These are phyloP conservation scores for Phoxinus dragarum DNA, from an alignment of 2,797 vertebrate genomes.

Conservation along the genomic window DNA sequence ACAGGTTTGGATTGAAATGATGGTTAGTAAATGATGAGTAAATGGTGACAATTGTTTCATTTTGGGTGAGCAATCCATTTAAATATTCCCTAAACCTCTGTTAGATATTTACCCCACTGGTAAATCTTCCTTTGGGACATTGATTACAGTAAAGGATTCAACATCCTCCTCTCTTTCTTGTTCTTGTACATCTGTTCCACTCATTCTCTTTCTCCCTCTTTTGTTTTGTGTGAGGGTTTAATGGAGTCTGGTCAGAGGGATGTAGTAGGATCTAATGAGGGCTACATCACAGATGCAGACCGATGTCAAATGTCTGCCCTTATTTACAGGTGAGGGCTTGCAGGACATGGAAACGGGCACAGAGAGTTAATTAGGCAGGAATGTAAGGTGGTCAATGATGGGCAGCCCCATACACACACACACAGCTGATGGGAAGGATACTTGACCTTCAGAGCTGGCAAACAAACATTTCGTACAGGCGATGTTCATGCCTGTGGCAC, in stretches of 20 bases:
- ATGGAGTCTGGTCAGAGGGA: slow-evolving; percentile 72
- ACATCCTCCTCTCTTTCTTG: slow-evolving; percentile 49
- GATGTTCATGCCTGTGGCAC: slow-evolving; percentile 4
- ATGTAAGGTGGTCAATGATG: slow-evolving; percentile 76
- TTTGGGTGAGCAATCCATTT: no score
- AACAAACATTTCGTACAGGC: slow-evolving; percentile 70
- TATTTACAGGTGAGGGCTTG: slow-evolving; percentile 77
- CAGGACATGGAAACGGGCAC: slow-evolving; percentile 68
- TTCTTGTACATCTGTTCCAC: slow-evolving; percentile 55
- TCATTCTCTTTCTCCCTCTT: slow-evolving; percentile 61
- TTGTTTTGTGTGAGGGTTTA: slow-evolving; percentile 61
- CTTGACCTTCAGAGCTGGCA: slow-evolving; percentile 79
- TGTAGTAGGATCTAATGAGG: slow-evolving; percentile 77
- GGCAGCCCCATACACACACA: slow-evolving; percentile 61
- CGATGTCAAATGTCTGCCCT: slow-evolving; percentile 72
- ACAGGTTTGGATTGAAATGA: no score
- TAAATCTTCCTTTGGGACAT: slow-evolving; percentile 41
- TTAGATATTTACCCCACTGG: slow-evolving; percentile 39
- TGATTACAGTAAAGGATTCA: slow-evolving; percentile 48
- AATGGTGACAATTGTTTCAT: no score
- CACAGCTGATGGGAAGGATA: slow-evolving; percentile 72
- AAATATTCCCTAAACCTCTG: not conserved
- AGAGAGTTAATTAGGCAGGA: slow-evolving; percentile 78
- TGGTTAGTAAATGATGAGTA: no score
- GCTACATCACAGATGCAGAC: slow-evolving; percentile 49